Base-by-base conservation (phyloP, 2,113 vertebrate genomes). In the Kryptolebias marmoratus region DNA sequence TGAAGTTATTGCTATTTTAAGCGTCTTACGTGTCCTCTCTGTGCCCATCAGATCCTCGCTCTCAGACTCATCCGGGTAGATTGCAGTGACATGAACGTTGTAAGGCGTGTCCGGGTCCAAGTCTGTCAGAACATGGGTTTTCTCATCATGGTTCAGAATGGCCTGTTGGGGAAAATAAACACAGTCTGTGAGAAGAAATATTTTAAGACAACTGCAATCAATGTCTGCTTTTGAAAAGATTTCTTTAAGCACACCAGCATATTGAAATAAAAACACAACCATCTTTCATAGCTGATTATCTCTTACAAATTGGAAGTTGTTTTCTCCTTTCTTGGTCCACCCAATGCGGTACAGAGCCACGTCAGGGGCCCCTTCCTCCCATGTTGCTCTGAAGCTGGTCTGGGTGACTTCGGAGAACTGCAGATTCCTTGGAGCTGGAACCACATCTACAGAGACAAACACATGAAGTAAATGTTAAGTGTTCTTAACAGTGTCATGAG, bases 41-140 rank as follows among this genome's bases (percentile, higher is more conserved):
- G 88, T 95, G 84, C 96, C 96, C 42, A 94, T 87, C 57, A 99
- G 92, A 18, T 95, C 96, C 85, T 98, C 96, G 15, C 97, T 99
- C 88, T 99, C 98, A 1, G 97, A 96, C 76, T 99, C 98, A 85
- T 99, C 98, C 0, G 97, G 97, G 81, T 99, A 99, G 87, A 99
- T 97, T 57, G 96, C 97, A 14, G 97, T 97, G 55, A 99, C 87
- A 3, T 95, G 95, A 78, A 99, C 90, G 11, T 98, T 96, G 36
- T 99, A 99, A 45, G 93, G 88, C 0, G 96, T 96, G 82, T 98
- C 96, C 5, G 94, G 91, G 44, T 94, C 95, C 89, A 99, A 79
- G 86, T 95, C 90, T 86, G 96, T 94, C 92, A 99, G 94, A 44
- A 96, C 60, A 57, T 95, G 42, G 61, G 86, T 94, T 31, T 93